phyloP scores from a whole-genome alignment of 2,797 vertebrate genomes.

The Argentina silus region DNA sequence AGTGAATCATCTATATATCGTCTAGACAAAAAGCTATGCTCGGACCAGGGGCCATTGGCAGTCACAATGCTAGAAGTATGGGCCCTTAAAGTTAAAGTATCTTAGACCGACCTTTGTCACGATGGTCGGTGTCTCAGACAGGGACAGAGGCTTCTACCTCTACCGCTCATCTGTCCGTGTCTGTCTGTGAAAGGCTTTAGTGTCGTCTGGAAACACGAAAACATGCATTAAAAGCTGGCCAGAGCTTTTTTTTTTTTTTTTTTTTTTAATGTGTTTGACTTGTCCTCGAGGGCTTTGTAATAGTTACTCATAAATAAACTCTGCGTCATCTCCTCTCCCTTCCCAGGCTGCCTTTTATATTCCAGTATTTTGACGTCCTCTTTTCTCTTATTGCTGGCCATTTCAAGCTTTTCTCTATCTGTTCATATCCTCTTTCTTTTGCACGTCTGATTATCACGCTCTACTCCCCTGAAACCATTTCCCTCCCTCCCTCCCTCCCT shows the following conservation, averaged over 20 bases:
- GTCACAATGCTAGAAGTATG: no score
- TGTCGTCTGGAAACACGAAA: slow-evolving; percentile 16
- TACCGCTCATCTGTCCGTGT: no score
- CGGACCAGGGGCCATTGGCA: no score
- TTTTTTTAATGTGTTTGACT: slow-evolving; percentile 2
- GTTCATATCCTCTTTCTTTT: slow-evolving; percentile 57
- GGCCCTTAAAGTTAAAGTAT: no score
- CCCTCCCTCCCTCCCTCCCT: slow-evolving; percentile 21
- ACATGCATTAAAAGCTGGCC: slow-evolving; percentile 21
- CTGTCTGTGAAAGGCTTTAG: no score
- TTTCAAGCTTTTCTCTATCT: slow-evolving; percentile 7
- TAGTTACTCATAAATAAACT: background rate
- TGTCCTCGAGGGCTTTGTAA: slow-evolving; percentile 12
- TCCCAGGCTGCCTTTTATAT: slow-evolving; percentile 15
- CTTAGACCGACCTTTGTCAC: no score
- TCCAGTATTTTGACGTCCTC: slow-evolving; percentile 27
- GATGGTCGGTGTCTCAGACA: no score
- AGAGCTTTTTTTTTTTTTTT: background rate
- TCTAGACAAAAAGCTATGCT: no score
- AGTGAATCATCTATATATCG: no score
- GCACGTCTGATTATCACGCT: slow-evolving; percentile 76
- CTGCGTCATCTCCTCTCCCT: background rate
- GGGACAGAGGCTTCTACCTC: no score
- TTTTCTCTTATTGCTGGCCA: slow-evolving; percentile 23
- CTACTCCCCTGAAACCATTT: slow-evolving; percentile 39